A percentile compares a stretch with the other conserved stretches of the same genome.
These are phyloP conservation scores for Natator depressus DNA, from an alignment of 2,113 vertebrate species.

Conservation along the genomic window DNA sequence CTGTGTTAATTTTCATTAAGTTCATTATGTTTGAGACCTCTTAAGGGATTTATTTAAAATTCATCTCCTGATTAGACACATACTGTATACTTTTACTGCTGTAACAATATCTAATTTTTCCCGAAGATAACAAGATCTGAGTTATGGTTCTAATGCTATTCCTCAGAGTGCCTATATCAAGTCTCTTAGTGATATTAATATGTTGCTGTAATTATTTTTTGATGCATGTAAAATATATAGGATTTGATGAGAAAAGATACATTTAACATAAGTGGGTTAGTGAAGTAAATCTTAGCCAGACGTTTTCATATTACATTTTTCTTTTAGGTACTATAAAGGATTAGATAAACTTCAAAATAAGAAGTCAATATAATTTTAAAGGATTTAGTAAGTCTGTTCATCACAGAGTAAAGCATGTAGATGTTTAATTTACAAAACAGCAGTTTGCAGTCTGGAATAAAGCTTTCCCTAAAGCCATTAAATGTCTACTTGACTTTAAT, in stretches of 20 bases:
- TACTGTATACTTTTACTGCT: slow-evolving; percentile 70
- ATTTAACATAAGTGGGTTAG: slow-evolving; percentile 59
- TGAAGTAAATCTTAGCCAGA: slow-evolving; percentile 51
- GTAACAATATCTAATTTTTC: slow-evolving; percentile 83
- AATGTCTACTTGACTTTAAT: slow-evolving; percentile 33
- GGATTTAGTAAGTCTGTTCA: slow-evolving; percentile 12
- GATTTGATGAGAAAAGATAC: slow-evolving; percentile 61
- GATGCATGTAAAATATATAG: slow-evolving; percentile 58
- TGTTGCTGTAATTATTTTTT: slow-evolving; percentile 73
- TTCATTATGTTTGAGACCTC: slow-evolving; percentile 81
- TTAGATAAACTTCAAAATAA: slow-evolving; percentile 55
- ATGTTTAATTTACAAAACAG: slow-evolving; percentile 62
- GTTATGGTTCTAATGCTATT: slow-evolving; percentile 82
- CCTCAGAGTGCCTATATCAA: slow-evolving; percentile 53
- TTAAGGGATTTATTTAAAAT: slow-evolving; percentile 86
- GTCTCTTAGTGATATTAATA: slow-evolving; percentile 61
- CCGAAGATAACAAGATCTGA: slow-evolving; percentile 82
- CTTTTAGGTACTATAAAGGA: slow-evolving; percentile 12
- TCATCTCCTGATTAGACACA: slow-evolving; percentile 78
- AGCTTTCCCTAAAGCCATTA: slow-evolving; percentile 39
- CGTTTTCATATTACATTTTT: slow-evolving; percentile 13
- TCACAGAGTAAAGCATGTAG: slow-evolving; percentile 36
- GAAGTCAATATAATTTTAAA: slow-evolving; percentile 48
- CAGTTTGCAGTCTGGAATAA: not conserved
- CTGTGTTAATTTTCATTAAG: slow-evolving; percentile 85